Base-by-base conservation (phyloP, 2,888 invertebrate genomes). In the Achlya flavicornis region DNA sequence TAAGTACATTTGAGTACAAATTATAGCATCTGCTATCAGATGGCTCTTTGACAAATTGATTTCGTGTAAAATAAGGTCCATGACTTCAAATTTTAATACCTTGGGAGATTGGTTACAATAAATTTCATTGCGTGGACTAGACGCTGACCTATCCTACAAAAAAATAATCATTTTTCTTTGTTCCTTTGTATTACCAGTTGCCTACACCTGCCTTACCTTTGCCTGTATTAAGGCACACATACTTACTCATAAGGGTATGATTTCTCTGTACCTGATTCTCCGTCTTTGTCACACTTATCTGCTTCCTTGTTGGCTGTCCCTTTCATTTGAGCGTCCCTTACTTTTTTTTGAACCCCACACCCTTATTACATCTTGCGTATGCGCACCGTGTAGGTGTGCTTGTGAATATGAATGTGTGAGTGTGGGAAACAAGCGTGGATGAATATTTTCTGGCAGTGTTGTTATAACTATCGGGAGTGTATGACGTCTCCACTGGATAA, bases 71-170 rank as follows among this genome's bases (percentile, higher is more conserved):
- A 60, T 58, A 33, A 38, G 41, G 33, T 62, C 46, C 35, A 12
- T 62, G 35, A 16, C n/a, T n/a, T 63, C 32, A 11, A 58, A 46
- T 58, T 59, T 58, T 38, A 46, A 46, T 46, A 32, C 33, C 60
- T 26, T 26, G 60, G 19, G 60, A 38, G 41, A 60, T 60, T 60
- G 60, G 41, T 43, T 43, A 68, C 41, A 63, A 62, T 70, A 71
- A 73, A 72, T 69, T 72, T 74, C 70, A 68, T 72, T 76, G 73
- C 74, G 59, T 71, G 70, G 58, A 63, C 58, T 66, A 66, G 79
- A 78, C 70, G 80, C 85, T 91, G 91, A 91, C 91, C 91, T 90
- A 89, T 89, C 83, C 87, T 76, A 88, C 80, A 83, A 85, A 85
- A 84, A 81, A 78, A 69, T 69, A 70, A 81, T 78, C 78, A 80